A percentile compares a stretch with the other conserved stretches of the same genome.
Conservation (phyloP, 2,797 vertebrate genomes). For the Sebastes trivittatus region DNA sequence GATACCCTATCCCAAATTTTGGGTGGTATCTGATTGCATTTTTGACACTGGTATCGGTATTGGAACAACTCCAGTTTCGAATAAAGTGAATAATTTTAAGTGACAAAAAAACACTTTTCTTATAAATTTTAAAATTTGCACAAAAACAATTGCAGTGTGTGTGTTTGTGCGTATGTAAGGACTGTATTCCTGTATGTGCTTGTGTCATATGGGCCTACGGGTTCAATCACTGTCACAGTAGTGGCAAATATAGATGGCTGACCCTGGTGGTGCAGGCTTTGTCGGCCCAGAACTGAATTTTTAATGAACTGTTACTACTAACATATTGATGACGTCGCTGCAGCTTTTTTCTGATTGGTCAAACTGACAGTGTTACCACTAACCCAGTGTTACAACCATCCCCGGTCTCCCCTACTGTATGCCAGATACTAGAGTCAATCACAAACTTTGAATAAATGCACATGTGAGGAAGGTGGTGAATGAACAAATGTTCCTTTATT, state of each 20-base stretch:
- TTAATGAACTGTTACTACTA: not conserved
- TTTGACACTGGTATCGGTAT: not conserved
- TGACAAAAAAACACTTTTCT: not conserved
- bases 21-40: not conserved
- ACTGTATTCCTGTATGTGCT: not conserved
- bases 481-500: not conserved
- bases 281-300: not conserved
- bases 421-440: not conserved
- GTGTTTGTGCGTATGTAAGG: not conserved
- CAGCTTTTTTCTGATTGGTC: not conserved
- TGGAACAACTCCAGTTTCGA: not conserved
- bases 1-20: not conserved
- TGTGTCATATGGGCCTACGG: not conserved
- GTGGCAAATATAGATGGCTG: not conserved
- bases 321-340: not conserved
- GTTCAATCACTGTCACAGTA: not conserved
- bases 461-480: not conserved
- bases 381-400: not conserved
- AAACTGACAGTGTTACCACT: not conserved
- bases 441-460: not conserved
- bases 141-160: not conserved
- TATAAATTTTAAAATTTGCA: not conserved
- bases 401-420: not conserved
- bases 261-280: not conserved
- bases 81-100: not conserved